Conservation (phyloP, 2,888 invertebrate species). For the Neoitamus cyanurus region DNA sequence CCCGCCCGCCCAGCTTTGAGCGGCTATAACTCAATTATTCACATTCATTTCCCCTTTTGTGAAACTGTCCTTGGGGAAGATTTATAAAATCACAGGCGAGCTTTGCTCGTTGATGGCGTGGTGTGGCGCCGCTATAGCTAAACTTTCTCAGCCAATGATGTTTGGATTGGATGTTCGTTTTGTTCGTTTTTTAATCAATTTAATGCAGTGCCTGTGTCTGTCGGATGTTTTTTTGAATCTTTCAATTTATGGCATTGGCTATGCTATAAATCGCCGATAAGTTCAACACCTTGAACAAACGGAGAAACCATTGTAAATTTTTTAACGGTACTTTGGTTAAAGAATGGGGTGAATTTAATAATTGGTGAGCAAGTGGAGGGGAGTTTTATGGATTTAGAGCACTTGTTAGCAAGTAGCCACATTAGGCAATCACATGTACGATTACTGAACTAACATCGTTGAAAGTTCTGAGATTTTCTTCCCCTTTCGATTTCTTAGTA, state of each 20-base stretch:
- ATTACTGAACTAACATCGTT: too few species aligned
- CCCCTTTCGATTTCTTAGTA: too few species aligned
- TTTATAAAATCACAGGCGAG: slow-evolving; percentile 23
- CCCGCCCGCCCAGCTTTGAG: background rate
- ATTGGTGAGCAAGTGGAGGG: background rate
- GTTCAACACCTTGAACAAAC: background rate
- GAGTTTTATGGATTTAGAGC: too few species aligned
- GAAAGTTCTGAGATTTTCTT: too few species aligned
- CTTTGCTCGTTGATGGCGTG: background rate
- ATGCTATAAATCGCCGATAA: background rate
- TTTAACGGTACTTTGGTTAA: background rate
- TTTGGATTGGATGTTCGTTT: background rate
- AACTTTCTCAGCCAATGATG: background rate
- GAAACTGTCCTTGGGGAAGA: background rate
- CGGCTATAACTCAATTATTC: slow-evolving; percentile 39
- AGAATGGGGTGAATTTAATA: background rate
- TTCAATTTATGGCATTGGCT: background rate
- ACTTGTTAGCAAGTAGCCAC: too few species aligned
- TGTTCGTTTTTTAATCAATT: background rate
- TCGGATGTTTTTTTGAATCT: background rate
- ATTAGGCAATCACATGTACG: too few species aligned
- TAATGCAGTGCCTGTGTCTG: background rate
- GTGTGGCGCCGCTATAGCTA: background rate
- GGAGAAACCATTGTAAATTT: background rate
- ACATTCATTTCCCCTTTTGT: slow-evolving; percentile 34